Conservation (phyloP, 2,888 invertebrate genomes). For the Agapetus fuscipes region DNA sequence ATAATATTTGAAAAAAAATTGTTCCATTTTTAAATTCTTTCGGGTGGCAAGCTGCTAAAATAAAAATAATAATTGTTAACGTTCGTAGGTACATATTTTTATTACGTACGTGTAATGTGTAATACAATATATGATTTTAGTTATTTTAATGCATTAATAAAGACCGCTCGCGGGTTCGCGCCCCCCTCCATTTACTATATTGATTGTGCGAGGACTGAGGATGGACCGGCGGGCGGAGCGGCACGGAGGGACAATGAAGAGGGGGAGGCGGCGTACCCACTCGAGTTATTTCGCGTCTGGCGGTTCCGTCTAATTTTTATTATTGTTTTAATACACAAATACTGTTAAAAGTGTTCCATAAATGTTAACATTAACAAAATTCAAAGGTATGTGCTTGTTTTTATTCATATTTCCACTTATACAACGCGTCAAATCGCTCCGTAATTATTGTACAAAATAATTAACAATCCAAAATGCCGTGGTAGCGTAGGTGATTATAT, state of each 20-base stretch:
- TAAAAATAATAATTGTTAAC: too few species aligned
- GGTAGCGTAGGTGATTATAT: constrained; percentile 47
- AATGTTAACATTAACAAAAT: constrained; percentile 9
- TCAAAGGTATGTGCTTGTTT: constrained; percentile 10
- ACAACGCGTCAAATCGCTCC: constrained; percentile 2
- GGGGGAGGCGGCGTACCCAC: constrained; percentile 50
- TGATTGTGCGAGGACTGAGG: constrained; percentile 26
- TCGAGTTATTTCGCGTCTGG: constrained; percentile 50
- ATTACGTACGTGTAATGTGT: too few species aligned
- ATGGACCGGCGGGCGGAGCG: too few species aligned
- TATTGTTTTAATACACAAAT: constrained; percentile 33
- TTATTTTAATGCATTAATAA: too few species aligned
- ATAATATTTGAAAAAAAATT: too few species aligned
- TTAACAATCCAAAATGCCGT: constrained; percentile 37
- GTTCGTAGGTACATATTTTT: too few species aligned
- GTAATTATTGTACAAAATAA: constrained; percentile 15
- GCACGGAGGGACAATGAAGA: constrained; percentile 27
- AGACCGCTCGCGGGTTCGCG: too few species aligned
- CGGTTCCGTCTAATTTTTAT: constrained; percentile 50
- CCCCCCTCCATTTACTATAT: constrained; percentile 20
- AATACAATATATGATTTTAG: too few species aligned
- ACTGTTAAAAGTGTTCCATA: constrained; percentile 9
- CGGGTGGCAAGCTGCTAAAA: too few species aligned
- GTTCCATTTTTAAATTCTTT: too few species aligned
- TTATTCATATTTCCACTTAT: constrained; percentile 3